phyloP scores from a whole-genome alignment of 1,140 invertebrate genomes.

The Heliothis virescens region DNA sequence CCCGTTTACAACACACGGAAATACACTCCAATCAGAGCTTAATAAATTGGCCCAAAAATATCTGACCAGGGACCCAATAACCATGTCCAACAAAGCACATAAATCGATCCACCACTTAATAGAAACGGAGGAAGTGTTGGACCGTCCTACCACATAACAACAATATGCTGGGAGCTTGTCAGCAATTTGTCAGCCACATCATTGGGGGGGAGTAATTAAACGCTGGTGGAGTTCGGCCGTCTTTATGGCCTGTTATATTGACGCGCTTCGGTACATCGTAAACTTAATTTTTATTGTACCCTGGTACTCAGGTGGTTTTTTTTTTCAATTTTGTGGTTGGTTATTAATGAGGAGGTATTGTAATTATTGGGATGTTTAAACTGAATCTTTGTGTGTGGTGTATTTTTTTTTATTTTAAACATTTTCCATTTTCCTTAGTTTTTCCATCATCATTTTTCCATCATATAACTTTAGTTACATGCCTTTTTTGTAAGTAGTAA shows the following conservation, averaged over 20 bases:
- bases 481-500: not conserved
- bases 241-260: constrained; percentile 57
- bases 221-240: constrained; percentile 45
- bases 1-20: not conserved
- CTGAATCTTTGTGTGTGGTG: too few relatives aligned
- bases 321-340: not conserved
- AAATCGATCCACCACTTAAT: constrained; percentile 34
- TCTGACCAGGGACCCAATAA: not conserved
- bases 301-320: not conserved
- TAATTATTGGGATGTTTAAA: not conserved
- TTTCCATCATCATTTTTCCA: not conserved
- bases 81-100: constrained; percentile 27
- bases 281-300: constrained; percentile 57
- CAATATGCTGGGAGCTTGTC: constrained; percentile 54
- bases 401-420: too few relatives aligned
- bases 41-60: constrained; percentile 21
- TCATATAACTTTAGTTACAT: too few relatives aligned
- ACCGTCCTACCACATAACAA: constrained; percentile 29
- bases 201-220: constrained; percentile 72
- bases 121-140: constrained; percentile 20
- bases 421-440: too few relatives aligned
- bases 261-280: constrained; percentile 47
- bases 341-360: too few relatives aligned
- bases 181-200: constrained; percentile 74
- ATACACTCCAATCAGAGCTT: not conserved